These are phyloP conservation scores for Megastigmus dorsalis DNA, from an alignment of 2,888 invertebrate species.

Conservation along the genomic window DNA sequence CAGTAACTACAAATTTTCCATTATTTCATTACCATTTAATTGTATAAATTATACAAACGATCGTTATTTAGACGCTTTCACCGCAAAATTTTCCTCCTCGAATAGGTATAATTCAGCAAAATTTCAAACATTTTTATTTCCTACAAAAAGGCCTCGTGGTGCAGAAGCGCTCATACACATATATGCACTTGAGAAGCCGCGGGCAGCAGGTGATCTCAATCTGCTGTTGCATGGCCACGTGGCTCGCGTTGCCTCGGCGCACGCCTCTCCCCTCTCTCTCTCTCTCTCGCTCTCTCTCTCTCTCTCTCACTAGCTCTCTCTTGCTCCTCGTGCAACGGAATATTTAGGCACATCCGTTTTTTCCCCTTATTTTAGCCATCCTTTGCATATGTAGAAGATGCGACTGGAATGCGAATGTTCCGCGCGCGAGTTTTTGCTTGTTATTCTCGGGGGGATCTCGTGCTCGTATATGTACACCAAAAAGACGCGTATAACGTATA, in stretches of 20 bases:
- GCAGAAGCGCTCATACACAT: too few species aligned
- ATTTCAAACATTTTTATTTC: neutral
- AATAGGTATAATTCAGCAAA: neutral
- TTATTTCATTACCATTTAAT: too few species aligned
- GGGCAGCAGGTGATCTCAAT: slow-evolving; percentile 24
- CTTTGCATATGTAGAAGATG: slow-evolving; percentile 15
- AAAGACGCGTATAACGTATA: too few species aligned
- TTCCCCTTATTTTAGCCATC: neutral
- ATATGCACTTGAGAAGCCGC: neutral
- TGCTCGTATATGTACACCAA: too few species aligned
- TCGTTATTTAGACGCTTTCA: neutral
- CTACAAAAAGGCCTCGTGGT: neutral
- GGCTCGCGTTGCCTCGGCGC: neutral
- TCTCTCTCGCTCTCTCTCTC: too few species aligned
- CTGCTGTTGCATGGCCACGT: neutral
- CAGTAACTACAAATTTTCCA: too few species aligned
- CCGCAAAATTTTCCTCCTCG: neutral
- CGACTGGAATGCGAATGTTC: slow-evolving; percentile 27
- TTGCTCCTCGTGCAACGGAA: neutral
- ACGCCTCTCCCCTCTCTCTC: too few species aligned
- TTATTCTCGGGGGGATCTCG: too few species aligned
- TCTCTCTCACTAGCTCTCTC: too few species aligned
- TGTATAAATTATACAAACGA: neutral
- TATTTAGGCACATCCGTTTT: slow-evolving; percentile 12
- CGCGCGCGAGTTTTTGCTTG: slow-evolving; percentile 3